Evolutionary conservation across 30 jellyfish, hydroid and myxozoan genomes (phyloP).

Genomic region (Mastigias papua): DNA sequence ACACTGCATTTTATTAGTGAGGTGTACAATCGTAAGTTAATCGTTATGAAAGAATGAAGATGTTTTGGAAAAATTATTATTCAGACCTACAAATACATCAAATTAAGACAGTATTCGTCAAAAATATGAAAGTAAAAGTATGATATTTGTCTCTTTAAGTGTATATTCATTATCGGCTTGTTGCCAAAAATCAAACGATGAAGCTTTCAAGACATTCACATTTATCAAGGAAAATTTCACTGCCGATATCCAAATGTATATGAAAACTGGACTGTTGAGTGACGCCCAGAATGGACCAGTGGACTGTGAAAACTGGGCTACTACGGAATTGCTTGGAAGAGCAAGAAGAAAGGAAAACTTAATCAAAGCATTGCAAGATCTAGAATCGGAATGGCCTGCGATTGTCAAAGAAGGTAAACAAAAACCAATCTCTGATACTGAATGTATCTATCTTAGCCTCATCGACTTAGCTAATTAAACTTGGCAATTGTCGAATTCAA

Average conservation of each 20-base stretch:
- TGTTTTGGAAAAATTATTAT: too few relatives aligned
- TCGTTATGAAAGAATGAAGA: too few relatives aligned
- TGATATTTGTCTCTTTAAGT: background rate
- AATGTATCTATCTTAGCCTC: background rate
- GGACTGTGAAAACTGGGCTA: conserved; percentile 80
- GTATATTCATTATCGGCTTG: conserved; percentile 38
- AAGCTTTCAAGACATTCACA: conserved; percentile 51
- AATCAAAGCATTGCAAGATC: conserved; percentile 59
- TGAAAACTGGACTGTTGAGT: conserved; percentile 63
- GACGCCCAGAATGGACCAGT: conserved; percentile 76
- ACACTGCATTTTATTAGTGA: too few relatives aligned
- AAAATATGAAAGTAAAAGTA: too few relatives aligned
- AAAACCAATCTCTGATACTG: background rate
- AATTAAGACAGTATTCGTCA: too few relatives aligned
- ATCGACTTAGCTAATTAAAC: too few relatives aligned
- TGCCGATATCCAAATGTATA: conserved; percentile 50
- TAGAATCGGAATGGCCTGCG: conserved; percentile 63
- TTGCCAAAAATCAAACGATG: conserved; percentile 56
- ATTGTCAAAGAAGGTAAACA: conserved; percentile 63
- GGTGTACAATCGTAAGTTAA: too few relatives aligned
- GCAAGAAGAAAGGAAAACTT: conserved; percentile 57
- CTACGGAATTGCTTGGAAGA: conserved; percentile 59
- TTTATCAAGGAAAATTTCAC: conserved; percentile 61
- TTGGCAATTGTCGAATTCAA: too few relatives aligned
- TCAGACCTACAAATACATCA: too few relatives aligned